These are phyloP conservation scores for Seriola quinqueradiata DNA, from an alignment of 2,113 vertebrate species.

Conservation along the genomic window DNA sequence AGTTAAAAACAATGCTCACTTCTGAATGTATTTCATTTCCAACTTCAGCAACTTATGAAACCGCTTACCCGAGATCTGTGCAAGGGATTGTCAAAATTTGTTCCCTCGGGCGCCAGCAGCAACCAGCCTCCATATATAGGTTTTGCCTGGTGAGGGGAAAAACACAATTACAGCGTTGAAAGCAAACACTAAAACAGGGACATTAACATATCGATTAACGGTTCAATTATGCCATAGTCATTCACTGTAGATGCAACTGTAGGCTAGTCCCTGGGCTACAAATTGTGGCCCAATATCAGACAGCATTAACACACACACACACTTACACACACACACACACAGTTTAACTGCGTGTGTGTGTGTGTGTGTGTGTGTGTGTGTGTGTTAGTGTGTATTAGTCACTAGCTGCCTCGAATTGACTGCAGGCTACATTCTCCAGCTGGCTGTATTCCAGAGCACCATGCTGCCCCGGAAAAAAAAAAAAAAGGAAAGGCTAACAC, in stretches of 20 bases:
- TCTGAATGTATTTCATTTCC: slow-evolving; percentile 1
- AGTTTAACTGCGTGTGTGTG: no score
- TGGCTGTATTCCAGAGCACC: slow-evolving; percentile 74
- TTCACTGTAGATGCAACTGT: neutral
- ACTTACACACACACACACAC: neutral
- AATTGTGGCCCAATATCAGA: slow-evolving; percentile 18
- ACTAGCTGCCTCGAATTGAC: slow-evolving; percentile 56
- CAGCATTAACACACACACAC: slow-evolving; percentile 13
- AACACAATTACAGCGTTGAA: slow-evolving; percentile 51
- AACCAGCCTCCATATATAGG: slow-evolving; percentile 88
- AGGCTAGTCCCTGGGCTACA: neutral
- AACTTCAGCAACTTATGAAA: slow-evolving; percentile 26
- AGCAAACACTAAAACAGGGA: slow-evolving; percentile 21
- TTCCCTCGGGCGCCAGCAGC: slow-evolving; percentile 87
- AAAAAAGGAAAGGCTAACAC: slow-evolving; percentile 62
- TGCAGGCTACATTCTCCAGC: slow-evolving; percentile 62
- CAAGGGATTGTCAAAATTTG: slow-evolving; percentile 87
- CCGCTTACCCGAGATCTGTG: slow-evolving; percentile 86
- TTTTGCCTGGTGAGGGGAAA: slow-evolving; percentile 80
- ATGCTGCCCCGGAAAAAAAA: slow-evolving; percentile 56
- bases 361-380: no score
- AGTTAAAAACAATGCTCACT: neutral
- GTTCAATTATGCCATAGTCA: slow-evolving; percentile 24
- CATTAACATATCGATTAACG: slow-evolving; percentile 12
- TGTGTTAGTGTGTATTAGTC: slow-evolving; percentile 41